Conservation (phyloP, 2,797 vertebrate genomes). For the Oreonectes daqikongensis region DNA sequence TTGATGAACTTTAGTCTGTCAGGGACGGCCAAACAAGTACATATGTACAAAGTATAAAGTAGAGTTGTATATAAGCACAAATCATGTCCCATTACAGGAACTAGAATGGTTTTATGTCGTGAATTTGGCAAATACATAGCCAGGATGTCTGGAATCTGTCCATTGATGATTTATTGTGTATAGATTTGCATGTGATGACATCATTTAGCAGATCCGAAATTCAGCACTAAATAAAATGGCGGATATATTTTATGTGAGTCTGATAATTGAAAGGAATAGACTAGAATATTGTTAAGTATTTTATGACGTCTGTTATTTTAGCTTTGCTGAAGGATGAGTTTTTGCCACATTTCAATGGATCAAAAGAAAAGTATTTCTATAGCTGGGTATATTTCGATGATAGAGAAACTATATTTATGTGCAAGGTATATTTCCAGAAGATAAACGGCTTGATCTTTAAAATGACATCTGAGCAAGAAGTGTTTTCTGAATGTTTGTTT, state of each 20-base stretch:
- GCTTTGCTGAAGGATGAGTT: slow-evolving; percentile 66
- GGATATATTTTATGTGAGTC: slow-evolving; percentile 65
- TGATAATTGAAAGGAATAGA: slow-evolving; percentile 55
- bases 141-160: too few species aligned
- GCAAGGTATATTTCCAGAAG: slow-evolving; percentile 52
- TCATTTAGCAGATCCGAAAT: slow-evolving; percentile 62
- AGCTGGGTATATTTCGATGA: slow-evolving; percentile 53
- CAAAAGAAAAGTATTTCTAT: slow-evolving; percentile 58
- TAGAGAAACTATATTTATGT: slow-evolving; percentile 48
- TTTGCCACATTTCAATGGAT: slow-evolving; percentile 70
- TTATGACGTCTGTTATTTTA: slow-evolving; percentile 67
- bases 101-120: slow-evolving; percentile 64
- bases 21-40: slow-evolving; percentile 28
- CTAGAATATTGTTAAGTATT: slow-evolving; percentile 71
- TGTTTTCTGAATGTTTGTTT: slow-evolving; percentile 70
- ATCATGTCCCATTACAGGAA: slow-evolving; percentile 49
- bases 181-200: slow-evolving; percentile 77
- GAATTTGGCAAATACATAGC: too few species aligned
- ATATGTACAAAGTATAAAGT: slow-evolving; percentile 66
- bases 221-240: slow-evolving; percentile 57
- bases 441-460: slow-evolving; percentile 70
- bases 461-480: slow-evolving; percentile 15
- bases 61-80: slow-evolving; percentile 71
- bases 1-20: slow-evolving; percentile 21
- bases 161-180: slow-evolving; percentile 71